These are phyloP conservation scores for Ochropleura leucogaster DNA, from an alignment of 2,888 invertebrate genomes.

Conservation along the genomic window DNA sequence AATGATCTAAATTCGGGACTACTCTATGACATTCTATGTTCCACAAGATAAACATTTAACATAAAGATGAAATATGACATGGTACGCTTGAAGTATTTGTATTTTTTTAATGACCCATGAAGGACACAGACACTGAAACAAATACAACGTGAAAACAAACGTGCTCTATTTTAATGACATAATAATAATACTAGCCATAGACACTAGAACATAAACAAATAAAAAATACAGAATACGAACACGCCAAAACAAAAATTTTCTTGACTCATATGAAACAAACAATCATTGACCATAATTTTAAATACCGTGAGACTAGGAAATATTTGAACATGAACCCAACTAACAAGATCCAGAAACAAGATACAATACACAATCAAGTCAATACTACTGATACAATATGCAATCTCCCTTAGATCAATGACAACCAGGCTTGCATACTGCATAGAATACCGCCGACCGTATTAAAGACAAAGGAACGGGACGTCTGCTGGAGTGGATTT, in stretches of 20 bases:
- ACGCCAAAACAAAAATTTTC: not conserved
- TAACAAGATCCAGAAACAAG: not conserved
- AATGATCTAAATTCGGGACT: slow-evolving; percentile 5
- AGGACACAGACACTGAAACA: slow-evolving; percentile 22
- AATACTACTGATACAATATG: not conserved
- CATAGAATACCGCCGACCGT: slow-evolving; percentile 48
- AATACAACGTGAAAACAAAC: too few relatives aligned
- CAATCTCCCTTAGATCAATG: slow-evolving; percentile 26
- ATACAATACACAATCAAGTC: not conserved
- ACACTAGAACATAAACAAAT: not conserved
- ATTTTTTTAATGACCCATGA: slow-evolving; percentile 39
- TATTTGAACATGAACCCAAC: not conserved
- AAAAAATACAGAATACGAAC: not conserved
- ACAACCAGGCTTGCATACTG: slow-evolving; percentile 1
- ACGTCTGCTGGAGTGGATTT: slow-evolving; percentile 25
- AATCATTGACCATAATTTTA: not conserved
- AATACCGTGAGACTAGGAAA: not conserved
- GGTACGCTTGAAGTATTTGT: slow-evolving; percentile 15
- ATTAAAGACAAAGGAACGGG: slow-evolving; percentile 37
- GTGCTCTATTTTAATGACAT: slow-evolving; percentile 14
- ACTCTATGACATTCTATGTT: slow-evolving; percentile 48
- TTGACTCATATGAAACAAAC: not conserved
- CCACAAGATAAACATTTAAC: slow-evolving; percentile 19
- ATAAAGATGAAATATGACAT: slow-evolving; percentile 40
- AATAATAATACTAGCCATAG: not conserved